Base-by-base conservation (phyloP, 35 echinoderm and acorn worm species). In the Apostichopus californicus region DNA sequence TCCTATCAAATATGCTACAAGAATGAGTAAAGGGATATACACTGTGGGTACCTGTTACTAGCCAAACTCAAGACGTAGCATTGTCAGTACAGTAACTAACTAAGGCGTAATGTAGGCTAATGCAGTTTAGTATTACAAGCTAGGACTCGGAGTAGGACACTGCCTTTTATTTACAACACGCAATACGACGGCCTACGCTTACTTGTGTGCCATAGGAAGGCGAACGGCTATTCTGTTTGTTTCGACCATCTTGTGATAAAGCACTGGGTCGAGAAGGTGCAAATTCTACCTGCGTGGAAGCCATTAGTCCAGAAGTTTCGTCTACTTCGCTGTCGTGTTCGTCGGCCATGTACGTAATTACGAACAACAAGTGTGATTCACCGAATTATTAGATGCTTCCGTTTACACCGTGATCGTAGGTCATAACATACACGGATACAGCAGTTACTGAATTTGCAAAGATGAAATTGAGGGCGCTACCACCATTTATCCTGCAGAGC, bases 151-250 rank as follows among this genome's bases (percentile, higher is more conserved):
- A 18, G 26, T 28, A 28, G 26, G 26, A 18, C 71, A 75, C n/a
- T 75, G 21, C 12, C 18, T 21, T 6, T 75, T 18, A 18, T 75
- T 75, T n/a, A 75, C 7, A 75, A 75, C 58, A 61, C 58, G n/a
- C 71, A 17, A 18, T 6, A 46, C 55, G n/a, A 58, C 14, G 23
- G 20, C 18, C 55, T 17, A 58, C 18, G 8, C 81, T 15, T 58
- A 85, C 81, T 55, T 59, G 81, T 85, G 81, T 85, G 1, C 81
- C 81, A 24, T 85, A 85, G 56, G 57, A 17, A 24, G 81, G 81
- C 10, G 81, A 58, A 18, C 81, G 81, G 18, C 81, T 85, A 8
- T 85, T 59, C 57, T 85, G 81, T 25, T 18, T 85, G 10, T 13
- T 20, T 21, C 24, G 54, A 23, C 8, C 10, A 18, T 20, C 54